These are phyloP conservation scores for Siderastrea siderea DNA, from an alignment of 92 coral and sea anemone genomes.

Conservation along the genomic window DNA sequence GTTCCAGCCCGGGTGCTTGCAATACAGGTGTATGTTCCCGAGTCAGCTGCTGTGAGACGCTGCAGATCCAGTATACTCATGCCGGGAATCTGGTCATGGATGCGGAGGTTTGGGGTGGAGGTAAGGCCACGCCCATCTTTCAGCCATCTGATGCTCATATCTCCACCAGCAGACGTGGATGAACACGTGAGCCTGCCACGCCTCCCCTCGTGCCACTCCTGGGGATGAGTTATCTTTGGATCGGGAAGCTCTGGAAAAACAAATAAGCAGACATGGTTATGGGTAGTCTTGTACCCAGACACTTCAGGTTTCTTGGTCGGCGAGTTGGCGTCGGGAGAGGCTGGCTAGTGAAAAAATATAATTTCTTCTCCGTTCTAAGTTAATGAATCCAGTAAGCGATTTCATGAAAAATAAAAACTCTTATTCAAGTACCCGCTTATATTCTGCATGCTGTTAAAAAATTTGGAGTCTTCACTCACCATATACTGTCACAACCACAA, in stretches of 20 bases:
- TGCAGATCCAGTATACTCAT: constrained; percentile 29
- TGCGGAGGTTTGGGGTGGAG: background rate
- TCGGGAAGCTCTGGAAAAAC: constrained; percentile 56
- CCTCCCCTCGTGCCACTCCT: constrained; percentile 41
- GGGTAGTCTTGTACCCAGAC: background rate
- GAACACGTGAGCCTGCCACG: constrained; percentile 46
- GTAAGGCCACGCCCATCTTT: constrained; percentile 63
- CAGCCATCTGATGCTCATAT: constrained; percentile 73
- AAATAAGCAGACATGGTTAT: background rate
- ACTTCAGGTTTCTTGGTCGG: too few relatives aligned
- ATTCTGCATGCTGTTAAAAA: background rate
- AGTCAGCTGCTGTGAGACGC: constrained; percentile 65
- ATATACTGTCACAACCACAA: constrained; percentile 42
- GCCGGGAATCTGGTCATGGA: background rate
- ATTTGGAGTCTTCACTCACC: constrained; percentile 40
- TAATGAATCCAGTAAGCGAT: too few relatives aligned
- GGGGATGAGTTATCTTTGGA: background rate
- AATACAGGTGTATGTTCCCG: constrained; percentile 89
- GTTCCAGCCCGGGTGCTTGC: constrained; percentile 83
- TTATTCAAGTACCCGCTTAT: too few relatives aligned
- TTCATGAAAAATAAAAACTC: too few relatives aligned
- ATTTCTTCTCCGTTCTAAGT: too few relatives aligned
- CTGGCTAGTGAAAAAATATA: too few relatives aligned
- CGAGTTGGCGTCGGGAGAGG: too few relatives aligned
- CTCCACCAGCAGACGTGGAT: constrained; percentile 40